phyloP scores from a whole-genome alignment of 2,888 invertebrate species.

The Mythimna pallens region DNA sequence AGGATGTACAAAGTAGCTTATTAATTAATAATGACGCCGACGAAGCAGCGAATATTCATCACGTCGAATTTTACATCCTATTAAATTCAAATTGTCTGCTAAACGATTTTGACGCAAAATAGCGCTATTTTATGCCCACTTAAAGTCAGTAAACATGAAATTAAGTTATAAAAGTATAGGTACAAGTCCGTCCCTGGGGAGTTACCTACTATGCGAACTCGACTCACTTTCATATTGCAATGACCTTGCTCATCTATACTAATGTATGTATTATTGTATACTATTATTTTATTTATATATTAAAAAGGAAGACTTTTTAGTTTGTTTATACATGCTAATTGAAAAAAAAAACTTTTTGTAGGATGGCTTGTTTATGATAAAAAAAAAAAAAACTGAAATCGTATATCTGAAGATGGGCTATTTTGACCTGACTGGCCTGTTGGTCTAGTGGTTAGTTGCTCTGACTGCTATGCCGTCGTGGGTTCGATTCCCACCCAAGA shows the following conservation, averaged over 20 bases:
- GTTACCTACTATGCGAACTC: slow-evolving; percentile 35
- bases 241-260: background rate
- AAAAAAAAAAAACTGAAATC: too few species aligned
- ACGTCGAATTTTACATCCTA: slow-evolving; percentile 45
- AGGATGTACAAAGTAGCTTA: slow-evolving; percentile 37
- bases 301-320: too few species aligned
- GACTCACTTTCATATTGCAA: slow-evolving; percentile 7
- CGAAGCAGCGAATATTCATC: slow-evolving; percentile 38
- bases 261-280: too few species aligned
- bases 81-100: slow-evolving; percentile 53
- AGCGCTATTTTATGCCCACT: slow-evolving; percentile 48
- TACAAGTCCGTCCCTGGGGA: slow-evolving; percentile 34
- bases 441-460: too few species aligned
- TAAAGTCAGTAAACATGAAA: slow-evolving; percentile 56
- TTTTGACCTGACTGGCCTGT: too few species aligned
- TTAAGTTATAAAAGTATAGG: slow-evolving; percentile 58
- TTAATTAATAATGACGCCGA: slow-evolving; percentile 45
- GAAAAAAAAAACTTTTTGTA: too few species aligned
- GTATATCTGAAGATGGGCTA: too few species aligned
- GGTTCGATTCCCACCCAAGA: too few species aligned
- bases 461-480: too few species aligned
- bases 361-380: too few species aligned
- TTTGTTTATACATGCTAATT: too few species aligned
- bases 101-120: slow-evolving; percentile 49
- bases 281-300: too few species aligned